Evolutionary conservation across 2,113 vertebrate genomes (phyloP), one percentile per base, ranked within the genome.

Genomic region (Oncorhynchus gorbuscha): DNA sequence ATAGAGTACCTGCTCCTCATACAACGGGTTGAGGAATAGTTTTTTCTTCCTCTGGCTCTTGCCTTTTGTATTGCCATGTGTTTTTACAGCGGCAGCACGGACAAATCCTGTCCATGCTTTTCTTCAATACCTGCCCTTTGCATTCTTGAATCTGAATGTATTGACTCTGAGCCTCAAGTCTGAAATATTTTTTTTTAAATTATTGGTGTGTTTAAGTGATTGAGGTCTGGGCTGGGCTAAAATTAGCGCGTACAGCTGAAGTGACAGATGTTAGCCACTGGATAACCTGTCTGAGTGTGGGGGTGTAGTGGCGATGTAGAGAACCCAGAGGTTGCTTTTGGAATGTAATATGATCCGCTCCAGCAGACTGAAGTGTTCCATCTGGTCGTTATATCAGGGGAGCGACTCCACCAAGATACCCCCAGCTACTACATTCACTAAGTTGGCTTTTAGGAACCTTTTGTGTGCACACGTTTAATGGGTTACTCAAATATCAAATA

Each of bases 131-230:
- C 28, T 12, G 4, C 4, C 69, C 64, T 51, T 48, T 22, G 20
- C 77, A 81, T 85, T 86, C 77, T 81, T 83, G 75, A 75, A 81
- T 84, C 13, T 80, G 72, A 86, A 86, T 82, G 69, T 80, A 86
- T 86, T 84, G 75, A 87, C 79, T 79, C 78, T 78, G 79, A 81
- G 55, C 55, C 55, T 58, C 55, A 58, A 11, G 55, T 58, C 22
- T 26, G 65, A 14, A 67, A 30, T 67, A 1, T 24, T 24, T n/a
- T n/a, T n/a, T n/a, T n/a, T n/a, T n/a, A n/a, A n/a, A n/a, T 18
- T 26, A 14, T 67, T 28, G 24, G 26, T 67, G 14, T 30, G 24
- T 30, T 67, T 26, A 30, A 67, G 24, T 22, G n/a, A 62, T 62
- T 62, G 72, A 32, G 71, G 81, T 76, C 69, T 77, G 16, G 12